Base-by-base conservation (phyloP, 2,113 vertebrate species). In the Acrocephalus kingi region DNA sequence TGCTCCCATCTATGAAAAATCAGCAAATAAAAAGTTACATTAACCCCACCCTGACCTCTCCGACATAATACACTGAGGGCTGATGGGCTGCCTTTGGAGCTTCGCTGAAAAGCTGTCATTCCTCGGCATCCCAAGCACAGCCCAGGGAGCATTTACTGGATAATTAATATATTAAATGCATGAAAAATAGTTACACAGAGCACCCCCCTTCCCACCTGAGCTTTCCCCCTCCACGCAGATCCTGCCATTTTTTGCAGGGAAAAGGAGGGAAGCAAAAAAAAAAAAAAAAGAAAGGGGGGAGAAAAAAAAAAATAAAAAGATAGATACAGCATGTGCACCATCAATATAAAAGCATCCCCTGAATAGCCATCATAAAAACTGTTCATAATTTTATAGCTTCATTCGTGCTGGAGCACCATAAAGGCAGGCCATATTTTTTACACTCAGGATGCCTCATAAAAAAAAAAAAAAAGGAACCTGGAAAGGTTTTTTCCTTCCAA, bases 101-200 rank as follows among this genome's bases (percentile, higher is more conserved):
- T 98, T 98, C 98, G 95, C 97, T 98, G 98, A 98, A 98, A 99
- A 99, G 98, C 99, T 99, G 99, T 99, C 99, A 99, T 98, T 99
- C 99, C 98, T 98, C 93, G 97, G 98, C 98, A 99, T 98, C 98
- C 98, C 98, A 99, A 99, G 99, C 98, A 99, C 98, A 99, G 99
- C 99, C 99, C 98, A 97, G 99, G 99, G 99, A 99, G 99, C 99
- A 99, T 99, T 99, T 99, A 99, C 98, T 39, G 72, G 98, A 99
- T 99, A 99, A 99, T 99, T 99, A 99, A 99, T 99, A 99, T 99
- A 99, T 99, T 99, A 99, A 99, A 99, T 99, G 99, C 99, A 99
- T 99, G 99, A 99, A 99, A 99, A 99, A 99, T 99, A 99, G 99
- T 99, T 99, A 99, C 98, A 99, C 98, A 99, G 99, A 95, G 85